Conservation (phyloP, 2,113 vertebrate genomes). For the Heloderma charlesbogerti region DNA sequence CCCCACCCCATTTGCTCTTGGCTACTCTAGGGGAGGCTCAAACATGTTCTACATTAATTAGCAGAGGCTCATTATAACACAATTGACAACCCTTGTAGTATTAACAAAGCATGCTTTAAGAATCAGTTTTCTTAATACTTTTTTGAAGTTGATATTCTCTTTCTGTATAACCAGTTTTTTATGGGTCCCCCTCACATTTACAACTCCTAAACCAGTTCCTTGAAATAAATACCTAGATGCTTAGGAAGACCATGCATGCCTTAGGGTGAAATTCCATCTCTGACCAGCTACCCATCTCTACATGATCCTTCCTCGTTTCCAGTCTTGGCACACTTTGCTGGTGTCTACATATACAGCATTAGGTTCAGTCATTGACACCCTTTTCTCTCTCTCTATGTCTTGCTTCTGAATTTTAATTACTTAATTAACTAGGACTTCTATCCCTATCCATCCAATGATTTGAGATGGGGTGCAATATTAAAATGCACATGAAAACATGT, state of each 20-base stretch:
- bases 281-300: conserved; percentile 41
- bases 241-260: conserved; percentile 20
- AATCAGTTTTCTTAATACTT: not conserved
- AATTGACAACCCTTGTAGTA: not conserved
- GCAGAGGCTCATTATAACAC: not conserved
- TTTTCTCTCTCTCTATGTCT: conserved; percentile 2
- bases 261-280: conserved; percentile 44
- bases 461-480: not conserved
- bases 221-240: conserved; percentile 19
- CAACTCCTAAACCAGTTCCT: not conserved
- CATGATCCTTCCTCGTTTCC: conserved; percentile 37
- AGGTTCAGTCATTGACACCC: not conserved
- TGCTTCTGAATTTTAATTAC: not conserved
- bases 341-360: not conserved
- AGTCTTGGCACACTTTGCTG: conserved; percentile 21
- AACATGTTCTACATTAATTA: not conserved
- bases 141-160: not conserved
- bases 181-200: not conserved
- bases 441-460: not conserved
- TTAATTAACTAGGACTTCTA: not conserved
- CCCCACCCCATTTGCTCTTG: not conserved
- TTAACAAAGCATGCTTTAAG: not conserved
- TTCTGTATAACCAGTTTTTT: not conserved
- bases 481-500: not conserved
- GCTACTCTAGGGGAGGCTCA: not conserved